phyloP scores from a whole-genome alignment of 2,113 vertebrate species.

The Lepus europaeus region DNA sequence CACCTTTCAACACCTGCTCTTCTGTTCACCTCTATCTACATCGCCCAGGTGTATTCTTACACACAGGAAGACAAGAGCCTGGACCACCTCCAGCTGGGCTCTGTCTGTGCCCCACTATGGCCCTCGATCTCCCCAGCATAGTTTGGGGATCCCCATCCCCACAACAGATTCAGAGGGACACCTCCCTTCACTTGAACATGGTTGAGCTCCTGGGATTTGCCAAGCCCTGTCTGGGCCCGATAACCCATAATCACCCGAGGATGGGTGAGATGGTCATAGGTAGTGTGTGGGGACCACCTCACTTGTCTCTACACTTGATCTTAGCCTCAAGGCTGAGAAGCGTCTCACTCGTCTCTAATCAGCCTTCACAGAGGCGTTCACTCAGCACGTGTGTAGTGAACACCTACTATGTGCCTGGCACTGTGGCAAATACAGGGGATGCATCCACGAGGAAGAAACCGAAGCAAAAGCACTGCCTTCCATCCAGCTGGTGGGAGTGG shows the following conservation, averaged over 20 bases:
- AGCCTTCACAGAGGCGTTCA: not conserved
- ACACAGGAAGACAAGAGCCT: too few relatives aligned
- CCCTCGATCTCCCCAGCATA: too few relatives aligned
- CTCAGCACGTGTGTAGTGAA: not conserved
- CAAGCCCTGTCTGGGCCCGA: not conserved
- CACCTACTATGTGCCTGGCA: not conserved
- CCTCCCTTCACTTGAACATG: not conserved
- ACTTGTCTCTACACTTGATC: not conserved
- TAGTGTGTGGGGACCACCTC: not conserved
- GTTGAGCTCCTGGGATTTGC: not conserved
- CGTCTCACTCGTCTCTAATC: not conserved
- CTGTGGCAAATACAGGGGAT: not conserved
- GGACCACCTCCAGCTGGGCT: too few relatives aligned
- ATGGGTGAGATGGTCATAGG: not conserved
- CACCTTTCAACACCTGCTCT: too few relatives aligned
- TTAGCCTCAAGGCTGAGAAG: too few relatives aligned
- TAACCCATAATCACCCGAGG: not conserved
- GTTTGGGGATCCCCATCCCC: too few relatives aligned
- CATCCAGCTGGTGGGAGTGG: not conserved
- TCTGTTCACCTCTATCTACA: too few relatives aligned
- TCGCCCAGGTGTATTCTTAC: too few relatives aligned
- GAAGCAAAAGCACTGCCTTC: not conserved
- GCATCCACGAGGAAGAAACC: not conserved
- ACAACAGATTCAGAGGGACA: not conserved
- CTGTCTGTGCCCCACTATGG: too few relatives aligned